Evolutionary conservation across 2,113 vertebrate species (phyloP).

Genomic region (Bagarius yarrelli): DNA sequence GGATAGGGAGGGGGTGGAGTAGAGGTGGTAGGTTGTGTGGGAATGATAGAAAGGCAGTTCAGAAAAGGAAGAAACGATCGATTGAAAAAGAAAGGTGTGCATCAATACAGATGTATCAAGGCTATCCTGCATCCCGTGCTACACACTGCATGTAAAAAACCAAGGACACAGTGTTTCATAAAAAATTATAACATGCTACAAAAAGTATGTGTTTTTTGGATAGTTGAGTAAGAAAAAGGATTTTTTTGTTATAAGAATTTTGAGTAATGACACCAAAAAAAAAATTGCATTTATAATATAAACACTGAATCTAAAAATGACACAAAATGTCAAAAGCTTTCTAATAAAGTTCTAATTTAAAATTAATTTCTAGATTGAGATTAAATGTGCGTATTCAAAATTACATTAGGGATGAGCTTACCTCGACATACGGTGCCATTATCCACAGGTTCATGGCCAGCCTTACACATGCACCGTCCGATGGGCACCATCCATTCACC

Average conservation of each 20-base stretch:
- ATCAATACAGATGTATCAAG: constrained; percentile 30
- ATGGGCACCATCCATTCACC: constrained; percentile 99
- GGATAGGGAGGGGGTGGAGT: constrained; percentile 13
- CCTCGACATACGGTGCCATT: constrained; percentile 93
- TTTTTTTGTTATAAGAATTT: too few relatives aligned
- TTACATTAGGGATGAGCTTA: constrained; percentile 60
- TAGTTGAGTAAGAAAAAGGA: background rate
- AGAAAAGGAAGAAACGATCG: constrained; percentile 42
- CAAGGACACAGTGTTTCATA: background rate
- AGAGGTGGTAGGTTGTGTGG: background rate
- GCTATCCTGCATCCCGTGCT: background rate
- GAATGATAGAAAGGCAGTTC: constrained; percentile 27
- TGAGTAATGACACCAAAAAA: background rate
- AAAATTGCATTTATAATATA: background rate
- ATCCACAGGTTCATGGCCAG: constrained; percentile 88
- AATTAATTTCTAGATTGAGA: background rate
- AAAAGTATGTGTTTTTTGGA: background rate
- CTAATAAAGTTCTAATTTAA: background rate
- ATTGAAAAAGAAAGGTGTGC: constrained; percentile 30
- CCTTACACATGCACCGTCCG: constrained; percentile 93
- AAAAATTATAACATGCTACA: background rate
- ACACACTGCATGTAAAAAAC: background rate
- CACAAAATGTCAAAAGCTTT: background rate
- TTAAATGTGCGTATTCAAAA: background rate
- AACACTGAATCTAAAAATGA: background rate